Evolutionary conservation across 2,797 vertebrate species (phyloP).

Genomic region (Sebastes iracundus): DNA sequence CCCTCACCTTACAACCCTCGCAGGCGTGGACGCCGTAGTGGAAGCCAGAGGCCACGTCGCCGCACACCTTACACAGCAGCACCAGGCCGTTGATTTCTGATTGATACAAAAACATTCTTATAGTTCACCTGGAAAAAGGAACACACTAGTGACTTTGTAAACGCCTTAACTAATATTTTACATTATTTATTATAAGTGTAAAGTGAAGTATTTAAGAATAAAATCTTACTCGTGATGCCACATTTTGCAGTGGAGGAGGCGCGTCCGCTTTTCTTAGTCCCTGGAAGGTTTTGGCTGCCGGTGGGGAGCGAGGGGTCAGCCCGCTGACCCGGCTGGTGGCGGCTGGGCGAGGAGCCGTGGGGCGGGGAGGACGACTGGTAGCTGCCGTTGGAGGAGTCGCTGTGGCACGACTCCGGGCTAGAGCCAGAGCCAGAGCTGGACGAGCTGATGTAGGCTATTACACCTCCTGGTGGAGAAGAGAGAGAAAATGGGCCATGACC

Average conservation of each 20-base stretch:
- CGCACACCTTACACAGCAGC: slow-evolving; percentile 96
- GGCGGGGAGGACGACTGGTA: slow-evolving; percentile 90
- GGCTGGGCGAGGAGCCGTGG: slow-evolving; percentile 84
- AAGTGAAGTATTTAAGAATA: too few relatives aligned
- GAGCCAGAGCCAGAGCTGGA: slow-evolving; percentile 90
- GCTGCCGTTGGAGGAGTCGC: slow-evolving; percentile 93
- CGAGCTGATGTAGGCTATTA: slow-evolving; percentile 96
- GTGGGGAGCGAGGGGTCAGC: slow-evolving; percentile 43
- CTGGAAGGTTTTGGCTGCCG: slow-evolving; percentile 67
- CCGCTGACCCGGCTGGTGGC: slow-evolving; percentile 51
- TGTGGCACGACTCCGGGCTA: slow-evolving; percentile 94
- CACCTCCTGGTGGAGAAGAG: slow-evolving; percentile 85
- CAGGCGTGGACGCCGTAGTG: slow-evolving; percentile 97
- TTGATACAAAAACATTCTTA: slow-evolving; percentile 1
- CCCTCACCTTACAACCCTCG: slow-evolving; percentile 89
- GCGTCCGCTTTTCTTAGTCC: slow-evolving; percentile 75
- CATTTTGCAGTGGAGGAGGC: slow-evolving; percentile 79
- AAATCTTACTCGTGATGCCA: slow-evolving; percentile 91
- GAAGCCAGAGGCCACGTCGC: slow-evolving; percentile 96
- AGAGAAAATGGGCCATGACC: background rate
- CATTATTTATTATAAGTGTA: background rate
- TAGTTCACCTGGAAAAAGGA: background rate
- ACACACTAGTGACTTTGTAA: background rate
- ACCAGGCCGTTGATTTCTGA: slow-evolving; percentile 96
- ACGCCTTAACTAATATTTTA: background rate